Evolutionary conservation across 2,888 invertebrate species (phyloP), one percentile per base, ranked within the genome.

Genomic region (Scrobipalpa atriplicella): DNA sequence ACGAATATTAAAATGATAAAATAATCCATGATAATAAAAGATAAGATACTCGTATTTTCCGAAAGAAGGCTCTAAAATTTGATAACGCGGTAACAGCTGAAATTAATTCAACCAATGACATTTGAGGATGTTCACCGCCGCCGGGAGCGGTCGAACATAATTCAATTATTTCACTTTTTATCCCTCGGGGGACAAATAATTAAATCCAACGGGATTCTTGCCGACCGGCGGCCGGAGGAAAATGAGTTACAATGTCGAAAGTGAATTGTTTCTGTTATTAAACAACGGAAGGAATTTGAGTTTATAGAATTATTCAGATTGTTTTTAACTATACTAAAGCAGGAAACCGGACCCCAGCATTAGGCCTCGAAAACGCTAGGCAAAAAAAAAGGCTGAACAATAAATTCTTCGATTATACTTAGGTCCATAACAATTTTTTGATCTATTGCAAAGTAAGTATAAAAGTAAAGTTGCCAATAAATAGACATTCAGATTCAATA

Each of bases 61-160:
- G 9, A 18, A 7, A 18, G 19, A 52, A 52, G 18, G 2, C 18
- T 19, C 52, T 19, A 19, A 19, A 52, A 19, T 11, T 56, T 36
- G 39, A 51, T 52, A 39, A 62, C 21, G 18, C 56, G 62, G 47
- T 58, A 39, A 61, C n/a, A 13, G 38, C 29, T 13, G n/a, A 58
- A 58, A 38, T 58, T 58, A 38, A 58, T 58, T 58, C n/a, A 36
- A 11, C 58, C 58, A 58, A 58, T 58, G 38, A 58, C 58, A 16
- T 58, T 58, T 38, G 58, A 58, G 36, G 58, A 58, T 36, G 58
- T 58, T n/a, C 58, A 16, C 16, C 0, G 38, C 58, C 38, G 38
- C 36, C 36, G 8, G 36, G 36, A n/a, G 36, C 36, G 58, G 11
- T 29, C 36, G 58, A 58, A 58, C 29, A 58, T 58, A 58, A 58